Conservation (phyloP, 2,888 invertebrate genomes). For the Lasioglossum oenotherae region DNA sequence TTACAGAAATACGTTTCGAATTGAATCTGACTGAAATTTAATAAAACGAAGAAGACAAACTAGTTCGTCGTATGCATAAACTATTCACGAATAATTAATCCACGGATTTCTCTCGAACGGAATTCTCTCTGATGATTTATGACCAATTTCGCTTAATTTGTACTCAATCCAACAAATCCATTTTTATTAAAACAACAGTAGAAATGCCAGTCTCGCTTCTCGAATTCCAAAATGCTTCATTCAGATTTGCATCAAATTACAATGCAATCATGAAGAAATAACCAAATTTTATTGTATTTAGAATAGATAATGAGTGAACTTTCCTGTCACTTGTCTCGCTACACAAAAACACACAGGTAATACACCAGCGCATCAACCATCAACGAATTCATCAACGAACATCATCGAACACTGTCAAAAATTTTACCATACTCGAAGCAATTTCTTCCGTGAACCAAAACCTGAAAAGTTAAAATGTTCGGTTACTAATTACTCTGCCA, state of each 20-base stretch:
- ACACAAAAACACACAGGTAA: background rate
- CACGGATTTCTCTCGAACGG: background rate
- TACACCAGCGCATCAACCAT: background rate
- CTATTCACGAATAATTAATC: background rate
- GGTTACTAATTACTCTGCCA: background rate
- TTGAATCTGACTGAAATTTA: background rate
- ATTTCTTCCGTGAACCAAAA: background rate
- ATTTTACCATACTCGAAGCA: background rate
- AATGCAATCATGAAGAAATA: background rate
- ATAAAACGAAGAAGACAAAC: background rate
- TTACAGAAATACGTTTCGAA: background rate
- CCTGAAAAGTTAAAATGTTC: background rate
- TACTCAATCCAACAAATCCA: background rate
- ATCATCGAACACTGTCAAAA: background rate
- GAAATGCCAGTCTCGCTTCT: background rate
- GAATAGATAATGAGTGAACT: background rate
- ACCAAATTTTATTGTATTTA: background rate
- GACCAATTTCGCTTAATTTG: background rate
- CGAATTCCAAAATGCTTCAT: background rate
- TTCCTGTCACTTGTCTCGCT: background rate
- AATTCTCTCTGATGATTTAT: background rate
- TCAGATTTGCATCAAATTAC: background rate
- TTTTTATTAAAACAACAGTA: background rate
- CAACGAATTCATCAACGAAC: no score
- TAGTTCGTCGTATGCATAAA: conserved; percentile 2